phyloP scores from a whole-genome alignment of 2,113 vertebrate species.

The Chloropsis cyanopogon region DNA sequence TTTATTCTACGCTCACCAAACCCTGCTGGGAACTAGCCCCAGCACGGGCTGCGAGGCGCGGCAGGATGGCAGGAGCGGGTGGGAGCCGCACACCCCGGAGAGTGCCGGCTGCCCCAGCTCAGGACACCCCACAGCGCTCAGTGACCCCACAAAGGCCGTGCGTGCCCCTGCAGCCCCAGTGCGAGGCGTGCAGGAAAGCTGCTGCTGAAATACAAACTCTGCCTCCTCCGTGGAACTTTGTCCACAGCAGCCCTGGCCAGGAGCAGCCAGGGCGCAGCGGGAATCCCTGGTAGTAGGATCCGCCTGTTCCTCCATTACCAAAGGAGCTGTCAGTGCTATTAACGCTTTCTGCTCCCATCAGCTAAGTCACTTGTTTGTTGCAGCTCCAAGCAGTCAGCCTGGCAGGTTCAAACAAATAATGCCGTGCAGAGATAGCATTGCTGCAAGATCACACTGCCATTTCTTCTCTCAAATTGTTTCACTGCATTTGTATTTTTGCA shows the following conservation, averaged over 20 bases:
- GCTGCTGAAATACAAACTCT: not conserved
- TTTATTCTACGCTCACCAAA: constrained; percentile 6
- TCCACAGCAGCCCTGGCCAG: not conserved
- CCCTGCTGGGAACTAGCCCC: not conserved
- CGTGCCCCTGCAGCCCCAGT: fast-evolving
- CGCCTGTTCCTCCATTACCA: not conserved
- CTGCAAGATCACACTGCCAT: not conserved
- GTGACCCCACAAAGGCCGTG: not conserved
- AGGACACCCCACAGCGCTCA: not conserved
- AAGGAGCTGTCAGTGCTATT: not conserved
- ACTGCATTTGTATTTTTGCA: not conserved
- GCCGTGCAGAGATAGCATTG: not conserved
- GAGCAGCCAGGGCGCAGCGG: not conserved
- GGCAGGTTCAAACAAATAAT: not conserved
- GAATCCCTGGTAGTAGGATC: not conserved
- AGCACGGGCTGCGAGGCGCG: not conserved
- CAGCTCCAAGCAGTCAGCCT: not conserved
- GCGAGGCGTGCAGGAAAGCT: not conserved
- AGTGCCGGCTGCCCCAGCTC: fast-evolving
- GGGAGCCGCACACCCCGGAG: not conserved
- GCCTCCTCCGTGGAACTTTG: not conserved
- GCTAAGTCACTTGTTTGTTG: not conserved
- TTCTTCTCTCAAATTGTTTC: not conserved
- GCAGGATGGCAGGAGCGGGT: fast-evolving
- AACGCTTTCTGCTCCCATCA: not conserved